Evolutionary conservation across 1,140 invertebrate species (phyloP), one percentile per base, ranked within the genome.

Genomic region (Drosophila fuyamai): DNA sequence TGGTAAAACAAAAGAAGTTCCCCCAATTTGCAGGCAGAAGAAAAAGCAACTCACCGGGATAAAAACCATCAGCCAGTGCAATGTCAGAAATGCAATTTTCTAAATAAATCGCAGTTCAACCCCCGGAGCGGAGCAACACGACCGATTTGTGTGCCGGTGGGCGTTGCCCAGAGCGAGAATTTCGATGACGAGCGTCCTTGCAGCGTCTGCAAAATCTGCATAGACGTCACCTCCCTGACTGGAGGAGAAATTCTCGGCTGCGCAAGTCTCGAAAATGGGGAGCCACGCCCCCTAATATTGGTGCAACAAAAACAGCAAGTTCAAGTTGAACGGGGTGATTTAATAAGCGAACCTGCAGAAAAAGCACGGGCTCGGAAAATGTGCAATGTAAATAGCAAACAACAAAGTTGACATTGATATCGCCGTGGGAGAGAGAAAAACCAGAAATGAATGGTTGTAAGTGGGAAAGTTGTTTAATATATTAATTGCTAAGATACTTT

Each of bases 141-240:
- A 63, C 18, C 53, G 36, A 71, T 81, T 66, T 58, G 56, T 60
- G 65, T 63, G 50, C 60, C 54, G 72, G 83, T 82, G 83, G 83
- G 83, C 83, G 83, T 88, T 82, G 71, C 83, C 83, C 38, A 54
- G 68, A 63, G 74, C 47, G 27, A 27, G 53, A 43, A 44, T 59
- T 43, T 23, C 38, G 8, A 16, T 65, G 59, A 55, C 48, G 56
- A 59, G 60, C 60, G 71, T 60, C 78, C 79, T 88, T 86, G 83
- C 83, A 86, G 83, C 79, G 83, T 83, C 83, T 86, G 83, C 83
- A 88, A 86, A 78, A 86, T 88, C 79, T 88, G 83, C 83, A 88
- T 88, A 82, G 82, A 71, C 53, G 9, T 58, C 67, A 46, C 74
- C 76, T 54, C 55, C 68, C 62, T 50, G 70, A 51, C 61, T 72